Evolutionary conservation across 2,113 vertebrate genomes (phyloP).

Genomic region (Varanus komodoensis): DNA sequence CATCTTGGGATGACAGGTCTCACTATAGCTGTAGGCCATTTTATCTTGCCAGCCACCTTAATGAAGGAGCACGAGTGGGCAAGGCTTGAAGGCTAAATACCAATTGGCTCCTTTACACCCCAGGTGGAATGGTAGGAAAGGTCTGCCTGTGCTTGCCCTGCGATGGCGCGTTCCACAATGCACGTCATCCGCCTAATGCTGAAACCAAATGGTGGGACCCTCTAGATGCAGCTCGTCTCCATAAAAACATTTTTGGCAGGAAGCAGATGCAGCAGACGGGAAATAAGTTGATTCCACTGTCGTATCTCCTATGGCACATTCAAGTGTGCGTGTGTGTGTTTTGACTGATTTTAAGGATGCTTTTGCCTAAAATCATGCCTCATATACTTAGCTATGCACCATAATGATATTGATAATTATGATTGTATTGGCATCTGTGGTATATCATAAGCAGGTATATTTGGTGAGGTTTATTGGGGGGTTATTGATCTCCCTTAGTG

Average conservation of each 20-base stretch:
- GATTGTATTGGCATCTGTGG: neutral
- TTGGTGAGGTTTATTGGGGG: neutral
- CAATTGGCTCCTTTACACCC: neutral
- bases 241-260: neutral
- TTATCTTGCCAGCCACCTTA: neutral
- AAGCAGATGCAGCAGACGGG: neutral
- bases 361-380: neutral
- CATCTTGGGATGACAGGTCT: neutral
- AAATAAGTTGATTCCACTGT: neutral
- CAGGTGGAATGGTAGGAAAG: neutral
- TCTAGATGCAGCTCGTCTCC: too few relatives aligned
- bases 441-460: neutral
- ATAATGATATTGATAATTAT: neutral
- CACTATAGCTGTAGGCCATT: neutral
- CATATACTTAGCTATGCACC: neutral
- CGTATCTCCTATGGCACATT: neutral
- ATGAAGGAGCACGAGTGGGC: neutral
- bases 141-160: neutral
- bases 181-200: neutral
- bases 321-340: neutral
- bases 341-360: neutral
- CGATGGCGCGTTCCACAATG: neutral
- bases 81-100: neutral
- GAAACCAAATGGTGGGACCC: neutral
- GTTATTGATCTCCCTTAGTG: neutral